Base-by-base conservation (phyloP, 2,797 vertebrate species). In the Phaenicophaeus curvirostris region DNA sequence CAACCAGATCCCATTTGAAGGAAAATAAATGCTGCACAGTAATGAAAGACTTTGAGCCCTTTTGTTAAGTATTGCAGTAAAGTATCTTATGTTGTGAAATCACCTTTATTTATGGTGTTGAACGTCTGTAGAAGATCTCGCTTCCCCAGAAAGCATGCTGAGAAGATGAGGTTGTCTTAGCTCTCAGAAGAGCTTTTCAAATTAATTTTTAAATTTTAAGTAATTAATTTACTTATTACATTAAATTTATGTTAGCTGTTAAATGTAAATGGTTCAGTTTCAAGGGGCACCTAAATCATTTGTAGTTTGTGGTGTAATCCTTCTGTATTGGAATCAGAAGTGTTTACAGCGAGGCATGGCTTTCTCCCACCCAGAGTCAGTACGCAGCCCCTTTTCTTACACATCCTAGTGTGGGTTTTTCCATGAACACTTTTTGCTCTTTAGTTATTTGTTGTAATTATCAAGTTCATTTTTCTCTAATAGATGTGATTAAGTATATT, bases 401-500 rank as follows among this genome's bases (percentile, higher is more conserved):
- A 54, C 76, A 87, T 89, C 90, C 94, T 94, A 81, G 85, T 80
- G 77, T 88, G 83, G 87, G 83, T 94, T 94, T 92, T 93, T 87
- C 66, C 92, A 85, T 90, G 89, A 95, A 91, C 96, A 95, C 96
- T 97, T 97, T 97, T 97, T 97, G 95, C 97, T 97, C 96, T 98
- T 98, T 97, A 97, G 98, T 98, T 98, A 98, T 98, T 98, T 98
- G 98, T 98, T 98, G 97, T 98, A 98, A 98, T 98, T 98, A 98
- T 97, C 97, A 98, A 98, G 97, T 98, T 98, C 97, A 98, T 98
- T 98, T 98, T 98, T 98, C 97, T 96, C 98, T 98, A 98, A 99
- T 99, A 99, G 99, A 99, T 98, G 98, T 99, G 98, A 99, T 99
- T 99, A 99, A 98, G 98, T 98, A 98, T 99, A 99, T 99, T 99